Evolutionary conservation across 1,140 invertebrate genomes (phyloP).

Genomic region (Anastrepha obliqua): DNA sequence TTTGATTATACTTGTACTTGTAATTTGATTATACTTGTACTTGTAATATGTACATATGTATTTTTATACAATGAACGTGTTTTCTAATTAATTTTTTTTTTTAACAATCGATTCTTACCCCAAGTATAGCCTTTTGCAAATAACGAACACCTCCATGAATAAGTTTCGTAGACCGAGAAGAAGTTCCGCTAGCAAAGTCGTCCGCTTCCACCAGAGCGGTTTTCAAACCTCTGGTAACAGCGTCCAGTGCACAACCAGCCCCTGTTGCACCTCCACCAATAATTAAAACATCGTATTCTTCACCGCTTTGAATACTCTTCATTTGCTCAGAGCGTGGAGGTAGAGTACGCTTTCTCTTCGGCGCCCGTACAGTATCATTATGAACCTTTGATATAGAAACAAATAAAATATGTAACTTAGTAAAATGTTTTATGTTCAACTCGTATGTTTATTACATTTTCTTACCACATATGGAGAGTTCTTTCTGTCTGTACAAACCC

Average conservation of each 20-base stretch:
- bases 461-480: constrained; percentile 68
- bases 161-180: constrained; percentile 96
- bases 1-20: too few species aligned
- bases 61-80: too few species aligned
- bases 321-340: constrained; percentile 90
- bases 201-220: constrained; percentile 97
- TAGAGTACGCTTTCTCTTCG: constrained; percentile 82
- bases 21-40: too few species aligned
- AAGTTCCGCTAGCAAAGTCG: constrained; percentile 98
- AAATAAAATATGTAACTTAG: background rate
- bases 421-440: background rate
- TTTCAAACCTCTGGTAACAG: constrained; percentile 92
- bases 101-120: constrained; percentile 63
- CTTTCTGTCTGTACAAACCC: constrained; percentile 65
- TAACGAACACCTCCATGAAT: constrained; percentile 99
- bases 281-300: constrained; percentile 93
- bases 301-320: constrained; percentile 83
- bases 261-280: constrained; percentile 97
- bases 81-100: too few species aligned
- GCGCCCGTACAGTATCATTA: constrained; percentile 76
- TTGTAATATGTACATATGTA: too few species aligned
- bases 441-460: background rate
- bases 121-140: constrained; percentile 97
- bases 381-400: constrained; percentile 62
- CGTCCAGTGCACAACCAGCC: constrained; percentile 93